phyloP scores from a whole-genome alignment of 2,113 vertebrate genomes.

The Patagioenas fasciata region DNA sequence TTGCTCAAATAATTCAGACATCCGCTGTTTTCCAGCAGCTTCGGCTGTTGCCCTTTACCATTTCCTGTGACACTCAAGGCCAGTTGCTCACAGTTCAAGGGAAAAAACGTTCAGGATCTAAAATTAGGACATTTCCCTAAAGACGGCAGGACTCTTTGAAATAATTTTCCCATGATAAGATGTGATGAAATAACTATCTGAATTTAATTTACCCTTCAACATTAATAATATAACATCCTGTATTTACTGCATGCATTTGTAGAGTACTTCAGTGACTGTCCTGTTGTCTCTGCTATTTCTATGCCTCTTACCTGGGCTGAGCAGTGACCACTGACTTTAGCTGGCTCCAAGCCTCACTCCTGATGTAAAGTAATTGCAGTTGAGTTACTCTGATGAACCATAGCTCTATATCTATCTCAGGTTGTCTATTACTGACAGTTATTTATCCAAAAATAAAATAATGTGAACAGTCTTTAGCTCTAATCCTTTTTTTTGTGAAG shows the following conservation, averaged over 20 bases:
- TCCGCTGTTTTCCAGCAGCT: constrained; percentile 24
- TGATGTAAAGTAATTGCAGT: not conserved
- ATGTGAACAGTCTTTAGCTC: not conserved
- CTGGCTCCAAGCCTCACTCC: not conserved
- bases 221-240: not conserved
- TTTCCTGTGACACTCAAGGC: constrained; percentile 41
- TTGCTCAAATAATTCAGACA: constrained; percentile 11
- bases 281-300: not conserved
- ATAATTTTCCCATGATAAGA: constrained; percentile 5
- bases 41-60: not conserved
- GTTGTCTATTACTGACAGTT: not conserved
- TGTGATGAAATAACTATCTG: not conserved
- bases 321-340: not conserved
- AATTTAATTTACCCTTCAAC: not conserved
- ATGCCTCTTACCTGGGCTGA: not conserved
- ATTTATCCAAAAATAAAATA: not conserved
- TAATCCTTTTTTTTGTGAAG: not conserved
- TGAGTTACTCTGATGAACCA: not conserved
- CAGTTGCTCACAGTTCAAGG: not conserved
- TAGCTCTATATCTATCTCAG: not conserved
- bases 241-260: not conserved
- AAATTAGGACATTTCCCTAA: constrained; percentile 27
- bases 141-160: not conserved
- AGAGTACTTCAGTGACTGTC: not conserved
- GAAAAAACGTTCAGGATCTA: constrained; percentile 12